These are phyloP conservation scores for Calephelis perditalis DNA, from an alignment of 2,888 invertebrate genomes.

Conservation along the genomic window DNA sequence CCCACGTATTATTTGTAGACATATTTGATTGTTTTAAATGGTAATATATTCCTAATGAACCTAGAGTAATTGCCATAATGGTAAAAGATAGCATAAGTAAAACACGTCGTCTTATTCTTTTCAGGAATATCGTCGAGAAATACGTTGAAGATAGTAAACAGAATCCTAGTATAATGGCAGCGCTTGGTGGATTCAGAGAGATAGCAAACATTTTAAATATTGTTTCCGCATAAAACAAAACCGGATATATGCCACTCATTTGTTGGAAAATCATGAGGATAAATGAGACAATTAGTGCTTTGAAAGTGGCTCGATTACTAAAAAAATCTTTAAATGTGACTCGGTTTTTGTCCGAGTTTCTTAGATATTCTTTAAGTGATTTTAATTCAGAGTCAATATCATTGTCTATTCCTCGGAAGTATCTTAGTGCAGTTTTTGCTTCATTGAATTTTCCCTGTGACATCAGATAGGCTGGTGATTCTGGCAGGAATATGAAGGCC, in stretches of 20 bases:
- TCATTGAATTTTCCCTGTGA: slow-evolving; percentile 74
- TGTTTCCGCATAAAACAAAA: slow-evolving; percentile 77
- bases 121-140: slow-evolving; percentile 77
- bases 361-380: slow-evolving; percentile 62
- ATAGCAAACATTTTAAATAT: slow-evolving; percentile 73
- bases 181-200: slow-evolving; percentile 51
- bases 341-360: slow-evolving; percentile 60
- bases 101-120: slow-evolving; percentile 78
- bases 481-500: slow-evolving; percentile 82
- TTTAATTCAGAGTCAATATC: slow-evolving; percentile 76
- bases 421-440: slow-evolving; percentile 79
- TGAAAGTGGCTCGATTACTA: slow-evolving; percentile 55
- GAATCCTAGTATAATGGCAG: slow-evolving; percentile 79
- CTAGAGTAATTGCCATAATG: slow-evolving; percentile 75
- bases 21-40: slow-evolving; percentile 48
- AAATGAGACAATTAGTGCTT: slow-evolving; percentile 69
- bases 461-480: slow-evolving; percentile 82
- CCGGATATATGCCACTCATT: slow-evolving; percentile 78
- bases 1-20: slow-evolving; percentile 51
- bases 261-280: slow-evolving; percentile 83
- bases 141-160: slow-evolving; percentile 78
- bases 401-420: slow-evolving; percentile 80
- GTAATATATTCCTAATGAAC: slow-evolving; percentile 68
- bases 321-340: slow-evolving; percentile 66
- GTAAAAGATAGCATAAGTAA: slow-evolving; percentile 80